Evolutionary conservation across 2,888 invertebrate genomes (phyloP), one percentile per base, ranked within the genome.

Genomic region (Polydrusus cervinus): DNA sequence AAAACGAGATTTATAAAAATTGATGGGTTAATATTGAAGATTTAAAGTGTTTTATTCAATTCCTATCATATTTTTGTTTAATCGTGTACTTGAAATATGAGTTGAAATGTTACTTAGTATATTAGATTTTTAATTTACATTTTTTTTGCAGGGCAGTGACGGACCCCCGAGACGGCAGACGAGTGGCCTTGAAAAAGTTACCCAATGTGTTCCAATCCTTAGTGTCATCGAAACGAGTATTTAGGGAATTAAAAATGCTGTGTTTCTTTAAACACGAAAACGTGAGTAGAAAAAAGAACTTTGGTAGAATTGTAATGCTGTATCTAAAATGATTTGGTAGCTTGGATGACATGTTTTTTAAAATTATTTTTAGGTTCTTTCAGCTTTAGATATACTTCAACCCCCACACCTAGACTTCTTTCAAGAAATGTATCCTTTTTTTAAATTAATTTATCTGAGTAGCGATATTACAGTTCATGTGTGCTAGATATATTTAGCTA

Each of bases 231-330:
- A 98, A 98, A 88, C 93, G 99, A 85, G 99, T 99, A 84, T 99
- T 98, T 90, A 93, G 99, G 82, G 99, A 99, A 90, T 92, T 99
- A 86, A 96, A 97, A 90, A 99, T 99, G 99, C 93, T 99, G 81
- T 97, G 97, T 89, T 98, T 97, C 90, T 99, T 99, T 92, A 97
- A 98, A 91, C 99, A 99, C 89, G 99, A 99, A 90, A 99, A 99
- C 89, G 99, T 99, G 89, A 95, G 96, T 93, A 82, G 10, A 1
- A 55, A 49, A 16, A 51, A 34, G 7, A 34, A 30, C 30, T n/a
- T 25, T 25, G 25, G 25, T 49, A 9, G 3, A 6, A 6, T 49
- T 71, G 1, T 53, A n/a, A n/a, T 45, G 6, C n/a, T n/a, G 6
- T 11, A 8, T 40, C 40, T 1, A 16, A 47, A 34, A 34, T 34